Evolutionary conservation across 2,888 invertebrate genomes (phyloP), one percentile per base, ranked within the genome.

Genomic region (Prenolepis imparis): DNA sequence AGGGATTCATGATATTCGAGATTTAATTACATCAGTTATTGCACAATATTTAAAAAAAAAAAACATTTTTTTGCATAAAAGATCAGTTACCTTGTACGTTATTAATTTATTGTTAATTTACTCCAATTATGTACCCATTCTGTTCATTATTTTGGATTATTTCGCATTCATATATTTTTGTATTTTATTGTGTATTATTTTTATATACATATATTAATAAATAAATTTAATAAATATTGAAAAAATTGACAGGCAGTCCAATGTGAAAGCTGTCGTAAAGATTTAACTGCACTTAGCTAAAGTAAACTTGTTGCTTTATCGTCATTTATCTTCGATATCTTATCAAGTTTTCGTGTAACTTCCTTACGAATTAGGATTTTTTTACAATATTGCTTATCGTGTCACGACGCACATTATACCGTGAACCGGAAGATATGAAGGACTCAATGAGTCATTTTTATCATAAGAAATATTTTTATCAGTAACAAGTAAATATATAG

Each of bases 351-450:
- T 8, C 21, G 21, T 32, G 11, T 41, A 59, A 59, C 21, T 59
- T 68, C 8, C 9, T 21, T 32, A 39, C 1, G n/a, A 67, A 28
- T 77, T 78, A 55, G 41, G 41, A 21, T 21, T 6, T 44, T 68
- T 74, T 68, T 59, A 18, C 9, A 11, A 21, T 44, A 28, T 78
- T 59, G 32, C 68, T 59, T 68, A 77, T 77, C 39, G 18, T 0
- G 44, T 3, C 6, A 44, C 68, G 78, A 68, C 57, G 44, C 57
- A 59, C 12, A 6, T 12, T 21, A 57, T 11, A 67, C 41, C 41
- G 3, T 67, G n/a, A 55, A 39, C 28, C n/a, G 12, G 41, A 68
- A 68, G n/a, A 8, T 67, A 28, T 11, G 21, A 24, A 64, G 24
- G 24, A 41, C 9, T 3, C 2, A 32, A 24, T 78, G 78, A 68